Evolutionary conservation across 2,888 invertebrate species (phyloP).

Genomic region (Fissipunctia ypsillon): DNA sequence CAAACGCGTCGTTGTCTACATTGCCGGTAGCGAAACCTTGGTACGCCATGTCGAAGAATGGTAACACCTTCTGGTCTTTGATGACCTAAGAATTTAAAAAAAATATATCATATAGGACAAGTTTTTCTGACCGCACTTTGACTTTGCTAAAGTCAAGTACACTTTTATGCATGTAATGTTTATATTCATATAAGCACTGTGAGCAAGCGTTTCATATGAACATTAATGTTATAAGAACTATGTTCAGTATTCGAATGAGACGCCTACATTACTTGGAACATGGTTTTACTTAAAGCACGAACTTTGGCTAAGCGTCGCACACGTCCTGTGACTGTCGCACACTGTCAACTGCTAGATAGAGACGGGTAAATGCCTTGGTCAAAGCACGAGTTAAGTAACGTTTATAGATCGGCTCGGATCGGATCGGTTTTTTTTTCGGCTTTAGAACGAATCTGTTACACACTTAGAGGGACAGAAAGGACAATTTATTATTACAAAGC

Average conservation of each 20-base stretch:
- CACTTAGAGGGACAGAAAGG: too few relatives aligned
- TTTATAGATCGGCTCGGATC: neutral
- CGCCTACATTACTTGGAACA: too few relatives aligned
- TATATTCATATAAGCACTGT: neutral
- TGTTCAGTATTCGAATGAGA: too few relatives aligned
- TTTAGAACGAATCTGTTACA: too few relatives aligned
- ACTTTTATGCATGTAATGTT: neutral
- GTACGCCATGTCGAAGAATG: conserved; percentile 99
- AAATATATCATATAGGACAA: neutral
- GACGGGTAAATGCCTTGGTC: neutral
- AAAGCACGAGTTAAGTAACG: neutral
- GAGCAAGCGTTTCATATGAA: neutral
- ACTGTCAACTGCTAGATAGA: neutral
- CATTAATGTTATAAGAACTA: neutral
- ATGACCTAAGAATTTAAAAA: conserved; percentile 88
- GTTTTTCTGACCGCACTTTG: neutral
- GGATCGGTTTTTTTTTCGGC: too few relatives aligned
- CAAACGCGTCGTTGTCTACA: conserved; percentile 96
- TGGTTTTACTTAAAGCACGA: neutral
- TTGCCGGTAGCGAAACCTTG: conserved; percentile 98
- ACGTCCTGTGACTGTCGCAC: neutral
- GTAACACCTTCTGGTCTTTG: conserved; percentile 95
- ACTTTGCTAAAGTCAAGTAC: too few relatives aligned
- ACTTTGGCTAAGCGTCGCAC: neutral
- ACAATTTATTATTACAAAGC: too few relatives aligned